Percentiles rank a stretch among this genome's conserved stretches.
Conservation (phyloP, 2,888 invertebrate species). For the Acleris holmiana region DNA sequence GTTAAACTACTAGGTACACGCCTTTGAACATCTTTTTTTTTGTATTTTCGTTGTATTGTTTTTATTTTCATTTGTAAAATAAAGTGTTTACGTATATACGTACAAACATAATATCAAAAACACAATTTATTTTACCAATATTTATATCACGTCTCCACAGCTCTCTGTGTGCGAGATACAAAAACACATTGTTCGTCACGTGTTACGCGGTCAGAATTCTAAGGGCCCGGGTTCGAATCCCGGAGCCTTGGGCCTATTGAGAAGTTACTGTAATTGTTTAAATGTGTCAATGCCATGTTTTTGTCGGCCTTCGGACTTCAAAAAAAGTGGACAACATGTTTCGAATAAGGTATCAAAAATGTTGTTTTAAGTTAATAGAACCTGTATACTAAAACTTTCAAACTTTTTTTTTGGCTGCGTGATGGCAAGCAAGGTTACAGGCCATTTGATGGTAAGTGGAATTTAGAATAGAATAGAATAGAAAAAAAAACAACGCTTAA, state of each 20-base stretch:
- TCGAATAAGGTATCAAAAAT: background rate
- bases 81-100: too few species aligned
- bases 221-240: conserved; percentile 65
- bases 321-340: background rate
- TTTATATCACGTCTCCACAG: conserved; percentile 47
- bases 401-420: too few species aligned
- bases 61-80: too few species aligned
- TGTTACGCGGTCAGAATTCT: conserved; percentile 75
- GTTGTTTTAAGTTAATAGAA: too few species aligned
- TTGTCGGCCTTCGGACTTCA: background rate
- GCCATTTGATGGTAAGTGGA: too few species aligned
- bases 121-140: background rate
- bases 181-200: conserved; percentile 82
- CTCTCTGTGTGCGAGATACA: conserved; percentile 58
- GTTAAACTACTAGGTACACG: too few species aligned
- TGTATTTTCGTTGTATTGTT: too few species aligned
- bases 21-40: too few species aligned
- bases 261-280: conserved; percentile 40
- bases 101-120: background rate
- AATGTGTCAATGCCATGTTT: conserved; percentile 37
- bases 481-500: too few species aligned
- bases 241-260: conserved; percentile 43
- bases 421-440: too few species aligned
- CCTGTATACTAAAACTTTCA: too few species aligned
- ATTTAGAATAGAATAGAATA: too few species aligned